Percentiles rank a stretch among this genome's conserved stretches.
Conservation (phyloP, 1,140 invertebrate genomes). For the Solenopsis invicta region DNA sequence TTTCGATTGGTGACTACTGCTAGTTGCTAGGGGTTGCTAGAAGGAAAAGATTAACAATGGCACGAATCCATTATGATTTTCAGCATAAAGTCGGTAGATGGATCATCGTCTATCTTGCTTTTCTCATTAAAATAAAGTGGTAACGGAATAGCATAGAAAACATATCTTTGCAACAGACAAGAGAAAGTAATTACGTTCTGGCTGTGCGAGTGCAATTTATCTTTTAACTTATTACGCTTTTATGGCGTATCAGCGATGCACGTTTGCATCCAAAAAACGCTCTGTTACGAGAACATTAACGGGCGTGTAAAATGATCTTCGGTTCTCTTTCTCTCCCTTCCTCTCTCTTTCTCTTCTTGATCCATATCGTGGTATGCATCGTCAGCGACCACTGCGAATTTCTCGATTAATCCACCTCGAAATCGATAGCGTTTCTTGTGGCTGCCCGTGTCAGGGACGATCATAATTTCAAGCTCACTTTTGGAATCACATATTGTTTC, state of each 20-base stretch:
- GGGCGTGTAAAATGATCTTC: conserved; percentile 61
- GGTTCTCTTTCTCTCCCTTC: conserved; percentile 31
- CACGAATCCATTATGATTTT: conserved; percentile 34
- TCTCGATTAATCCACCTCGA: conserved; percentile 63
- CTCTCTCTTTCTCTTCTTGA: conserved; percentile 26
- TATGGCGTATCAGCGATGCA: conserved; percentile 48
- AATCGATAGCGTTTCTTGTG: conserved; percentile 60
- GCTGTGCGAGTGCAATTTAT: conserved; percentile 46
- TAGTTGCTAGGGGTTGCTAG: background rate
- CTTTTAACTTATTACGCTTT: conserved; percentile 52
- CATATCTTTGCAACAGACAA: conserved; percentile 23
- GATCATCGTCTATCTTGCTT: conserved; percentile 24
- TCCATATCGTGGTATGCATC: conserved; percentile 51
- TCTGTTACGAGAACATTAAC: conserved; percentile 60
- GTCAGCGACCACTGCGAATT: conserved; percentile 54
- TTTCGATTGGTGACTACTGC: conserved; percentile 40
- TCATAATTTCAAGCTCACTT: conserved; percentile 48
- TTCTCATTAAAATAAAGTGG: conserved; percentile 56
- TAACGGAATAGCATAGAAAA: conserved; percentile 34
- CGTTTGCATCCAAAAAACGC: conserved; percentile 37
- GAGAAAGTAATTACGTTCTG: conserved; percentile 55
- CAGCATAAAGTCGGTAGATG: conserved; percentile 21
- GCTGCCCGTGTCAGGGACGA: conserved; percentile 48
- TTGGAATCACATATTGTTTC: background rate
- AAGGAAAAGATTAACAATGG: conserved; percentile 40